These are phyloP conservation scores for Bombus pascuorum DNA, from an alignment of 1,140 invertebrate species.

Conservation along the genomic window DNA sequence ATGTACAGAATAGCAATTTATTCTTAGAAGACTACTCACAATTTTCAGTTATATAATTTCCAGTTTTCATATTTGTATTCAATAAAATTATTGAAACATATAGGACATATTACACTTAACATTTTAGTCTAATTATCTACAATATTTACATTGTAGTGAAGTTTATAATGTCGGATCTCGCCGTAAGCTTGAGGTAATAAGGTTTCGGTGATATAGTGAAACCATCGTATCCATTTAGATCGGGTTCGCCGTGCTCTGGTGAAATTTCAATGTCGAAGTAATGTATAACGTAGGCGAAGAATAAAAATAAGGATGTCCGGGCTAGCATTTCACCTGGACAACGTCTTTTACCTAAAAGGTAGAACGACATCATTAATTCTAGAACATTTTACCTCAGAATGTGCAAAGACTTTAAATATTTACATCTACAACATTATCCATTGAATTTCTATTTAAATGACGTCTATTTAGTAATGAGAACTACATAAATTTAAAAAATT, in stretches of 20 bases:
- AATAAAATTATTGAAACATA: neutral
- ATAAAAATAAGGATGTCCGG: conserved; percentile 83
- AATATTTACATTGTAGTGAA: neutral
- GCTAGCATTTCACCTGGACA: conserved; percentile 86
- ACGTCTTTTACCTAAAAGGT: conserved; percentile 84
- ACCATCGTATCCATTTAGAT: conserved; percentile 79
- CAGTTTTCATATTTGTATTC: neutral
- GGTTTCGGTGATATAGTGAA: conserved; percentile 82
- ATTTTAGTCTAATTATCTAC: neutral
- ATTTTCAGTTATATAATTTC: neutral
- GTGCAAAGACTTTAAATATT: neutral
- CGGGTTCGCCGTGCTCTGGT: conserved; percentile 70
- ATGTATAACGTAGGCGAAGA: conserved; percentile 82
- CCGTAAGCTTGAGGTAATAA: conserved; percentile 74
- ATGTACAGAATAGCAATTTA: neutral
- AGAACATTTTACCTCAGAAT: neutral
- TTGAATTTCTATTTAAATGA: conserved; percentile 1
- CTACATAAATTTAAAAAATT: neutral
- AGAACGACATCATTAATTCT: neutral
- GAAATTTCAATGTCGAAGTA: conserved; percentile 80
- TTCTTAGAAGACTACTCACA: neutral
- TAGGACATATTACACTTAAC: neutral
- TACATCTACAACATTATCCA: neutral
- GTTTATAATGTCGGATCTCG: conserved; percentile 14
- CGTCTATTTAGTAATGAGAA: neutral